Base-by-base conservation (phyloP, 2,113 vertebrate genomes). In the Eleginops maclovinus region DNA sequence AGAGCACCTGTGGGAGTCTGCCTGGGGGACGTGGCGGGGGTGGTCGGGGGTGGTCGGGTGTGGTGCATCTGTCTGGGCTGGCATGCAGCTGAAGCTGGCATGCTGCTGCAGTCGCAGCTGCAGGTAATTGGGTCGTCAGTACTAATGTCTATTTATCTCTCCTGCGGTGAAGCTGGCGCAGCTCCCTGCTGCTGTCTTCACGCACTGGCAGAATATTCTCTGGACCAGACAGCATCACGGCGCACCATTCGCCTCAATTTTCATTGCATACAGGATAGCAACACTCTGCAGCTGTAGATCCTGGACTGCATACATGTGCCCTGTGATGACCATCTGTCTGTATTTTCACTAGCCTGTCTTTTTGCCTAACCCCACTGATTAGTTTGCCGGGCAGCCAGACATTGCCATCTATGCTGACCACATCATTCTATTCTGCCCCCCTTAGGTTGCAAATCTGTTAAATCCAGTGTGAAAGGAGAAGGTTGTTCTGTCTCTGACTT, bases 71-170 rank as follows among this genome's bases (percentile, higher is more conserved):
- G 69, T 71, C 73, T 51, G 9, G 47, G 72, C 31, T 75, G 78
- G 81, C 72, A 49, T 61, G 47, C 61, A 58, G 72, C 55, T 72
- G 64, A 15, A 41, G 72, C 71, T 86, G 83, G 66, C 66, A 2
- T 53, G 17, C 75, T 16, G 36, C 44, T 36, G 69, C 75, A 53
- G 46, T 77, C 73, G 19, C 84, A 87, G 82, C 77, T 88, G 77
- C 80, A 84, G 77, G 82, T 84, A 89, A 89, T 81, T 88, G 77
- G 84, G 88, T 82, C 65, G 11, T 88, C 77, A 83, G 65, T 74
- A 44, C 67, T 78, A 85, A 86, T 80, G 72, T 83, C 82, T 85
- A 64, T 83, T 81, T 83, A 86, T 81, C 68, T 59, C 36, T 68
- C 79, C 65, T 74, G 70, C 69, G 21, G 60, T 56, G 75, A 85